Percentiles rank a stretch among this genome's conserved stretches.
Evolutionary conservation across 2,888 invertebrate species (phyloP).

Genomic region (Hirtodrosophila cameraria): DNA sequence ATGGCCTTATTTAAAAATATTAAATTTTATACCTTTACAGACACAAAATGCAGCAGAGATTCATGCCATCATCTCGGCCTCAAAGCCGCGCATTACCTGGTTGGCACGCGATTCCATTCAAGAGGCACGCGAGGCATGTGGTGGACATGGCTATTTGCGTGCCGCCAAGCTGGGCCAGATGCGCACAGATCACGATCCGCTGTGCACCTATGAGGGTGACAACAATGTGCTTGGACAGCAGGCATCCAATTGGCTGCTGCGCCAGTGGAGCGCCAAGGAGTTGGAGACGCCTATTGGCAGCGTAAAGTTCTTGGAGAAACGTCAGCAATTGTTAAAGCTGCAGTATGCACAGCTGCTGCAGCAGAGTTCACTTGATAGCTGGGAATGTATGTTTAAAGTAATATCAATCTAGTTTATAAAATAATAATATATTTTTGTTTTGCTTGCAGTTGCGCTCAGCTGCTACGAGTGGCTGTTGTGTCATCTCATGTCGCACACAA

Average conservation of each 20-base stretch:
- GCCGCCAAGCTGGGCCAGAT: constrained; percentile 94
- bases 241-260: constrained; percentile 93
- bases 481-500: constrained; percentile 90
- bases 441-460: constrained; percentile 87
- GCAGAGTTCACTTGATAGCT: constrained; percentile 45
- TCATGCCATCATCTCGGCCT: constrained; percentile 88
- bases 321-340: constrained; percentile 84
- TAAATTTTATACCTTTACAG: constrained; percentile 42
- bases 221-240: constrained; percentile 96
- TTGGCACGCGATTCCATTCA: constrained; percentile 90
- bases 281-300: constrained; percentile 89
- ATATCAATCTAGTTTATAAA: background rate
- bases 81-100: constrained; percentile 90
- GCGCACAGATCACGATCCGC: constrained; percentile 94
- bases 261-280: constrained; percentile 87
- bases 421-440: background rate
- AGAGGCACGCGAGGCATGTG: constrained; percentile 93
- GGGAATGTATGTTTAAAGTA: constrained; percentile 83
- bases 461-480: constrained; percentile 94
- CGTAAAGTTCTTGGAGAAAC: constrained; percentile 87
- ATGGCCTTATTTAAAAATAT: no score
- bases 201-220: constrained; percentile 96
- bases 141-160: constrained; percentile 91
- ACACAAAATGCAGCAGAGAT: constrained; percentile 86
- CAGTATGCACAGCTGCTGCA: constrained; percentile 42